Conservation (phyloP, 2,888 invertebrate genomes). For the Ectemnius continuus region DNA sequence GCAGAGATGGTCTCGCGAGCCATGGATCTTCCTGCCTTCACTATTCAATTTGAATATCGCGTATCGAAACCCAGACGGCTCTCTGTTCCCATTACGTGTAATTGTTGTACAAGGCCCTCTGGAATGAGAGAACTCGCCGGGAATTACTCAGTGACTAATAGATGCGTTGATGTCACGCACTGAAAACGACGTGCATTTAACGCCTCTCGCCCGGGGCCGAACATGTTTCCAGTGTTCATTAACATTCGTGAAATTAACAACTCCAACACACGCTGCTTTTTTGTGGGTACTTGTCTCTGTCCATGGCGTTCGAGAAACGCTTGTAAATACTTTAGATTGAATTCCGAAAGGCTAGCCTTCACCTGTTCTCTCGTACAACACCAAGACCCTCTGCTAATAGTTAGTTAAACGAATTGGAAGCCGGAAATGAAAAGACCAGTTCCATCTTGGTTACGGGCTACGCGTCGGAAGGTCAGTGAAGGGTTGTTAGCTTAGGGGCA, state of each 20-base stretch:
- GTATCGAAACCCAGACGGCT: slow-evolving; percentile 14
- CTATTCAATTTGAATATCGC: slow-evolving; percentile 7
- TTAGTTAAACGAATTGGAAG: slow-evolving; percentile 26
- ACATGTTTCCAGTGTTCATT: not conserved
- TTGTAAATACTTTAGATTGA: too few species aligned
- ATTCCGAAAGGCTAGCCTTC: too few species aligned
- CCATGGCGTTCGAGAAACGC: too few species aligned
- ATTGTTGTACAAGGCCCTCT: slow-evolving; percentile 40
- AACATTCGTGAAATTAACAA: not conserved
- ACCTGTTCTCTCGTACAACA: too few species aligned
- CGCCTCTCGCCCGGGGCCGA: not conserved
- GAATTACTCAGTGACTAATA: slow-evolving; percentile 50
- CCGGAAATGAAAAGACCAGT: slow-evolving; percentile 47
- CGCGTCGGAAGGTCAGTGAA: slow-evolving; percentile 13
- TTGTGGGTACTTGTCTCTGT: too few species aligned
- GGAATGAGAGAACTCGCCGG: slow-evolving; percentile 23
- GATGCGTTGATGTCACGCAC: slow-evolving; percentile 61
- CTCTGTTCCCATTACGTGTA: slow-evolving; percentile 39
- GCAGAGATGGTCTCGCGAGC: too few species aligned
- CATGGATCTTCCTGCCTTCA: not conserved
- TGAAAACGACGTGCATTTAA: slow-evolving; percentile 34
- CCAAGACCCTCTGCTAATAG: not conserved
- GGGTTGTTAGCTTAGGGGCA: not conserved
- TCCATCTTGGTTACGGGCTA: slow-evolving; percentile 5
- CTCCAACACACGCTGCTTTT: not conserved